Percentiles rank a stretch among this genome's conserved stretches.
phyloP scores from a whole-genome alignment of 1,140 invertebrate genomes.

The Eumaeus atala region DNA sequence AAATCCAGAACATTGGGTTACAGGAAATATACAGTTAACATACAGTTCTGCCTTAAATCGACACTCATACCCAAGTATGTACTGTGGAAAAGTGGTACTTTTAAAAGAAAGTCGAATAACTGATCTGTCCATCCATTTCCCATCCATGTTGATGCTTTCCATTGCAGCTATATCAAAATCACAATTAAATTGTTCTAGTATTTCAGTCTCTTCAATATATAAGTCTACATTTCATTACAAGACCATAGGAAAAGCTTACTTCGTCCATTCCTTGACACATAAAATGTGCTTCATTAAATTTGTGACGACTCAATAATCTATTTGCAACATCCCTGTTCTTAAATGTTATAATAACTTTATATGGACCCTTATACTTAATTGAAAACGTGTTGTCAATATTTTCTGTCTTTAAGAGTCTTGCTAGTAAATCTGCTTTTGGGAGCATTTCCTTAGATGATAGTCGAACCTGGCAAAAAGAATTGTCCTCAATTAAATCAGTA shows the following conservation, averaged over 20 bases:
- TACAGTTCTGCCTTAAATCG: slow-evolving; percentile 18
- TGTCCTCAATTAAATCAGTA: too few species aligned
- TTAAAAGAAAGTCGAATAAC: slow-evolving; percentile 26
- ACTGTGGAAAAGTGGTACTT: slow-evolving; percentile 22
- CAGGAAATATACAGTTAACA: slow-evolving; percentile 26
- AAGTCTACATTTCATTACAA: slow-evolving; percentile 25
- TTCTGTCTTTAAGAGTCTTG: slow-evolving; percentile 24
- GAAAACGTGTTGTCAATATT: slow-evolving; percentile 20
- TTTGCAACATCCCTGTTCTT: slow-evolving; percentile 18
- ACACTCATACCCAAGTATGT: slow-evolving; percentile 25
- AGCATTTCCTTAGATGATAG: slow-evolving; percentile 10
- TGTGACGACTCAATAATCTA: slow-evolving; percentile 8
- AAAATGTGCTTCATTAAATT: slow-evolving; percentile 19
- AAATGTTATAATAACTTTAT: slow-evolving; percentile 23
- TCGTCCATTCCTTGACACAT: slow-evolving; percentile 18
- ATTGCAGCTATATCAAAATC: slow-evolving; percentile 18
- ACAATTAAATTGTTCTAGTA: too few species aligned
- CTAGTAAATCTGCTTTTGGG: slow-evolving; percentile 28
- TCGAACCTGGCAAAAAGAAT: too few species aligned
- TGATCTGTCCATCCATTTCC: slow-evolving; percentile 26
- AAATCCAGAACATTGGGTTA: slow-evolving; percentile 27
- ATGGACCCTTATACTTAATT: slow-evolving; percentile 31
- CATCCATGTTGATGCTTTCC: slow-evolving; percentile 22
- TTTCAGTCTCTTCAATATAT: slow-evolving; percentile 16
- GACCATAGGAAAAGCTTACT: slow-evolving; percentile 20